phyloP scores from a whole-genome alignment of 2,113 vertebrate species.

The Casuarius casuarius region DNA sequence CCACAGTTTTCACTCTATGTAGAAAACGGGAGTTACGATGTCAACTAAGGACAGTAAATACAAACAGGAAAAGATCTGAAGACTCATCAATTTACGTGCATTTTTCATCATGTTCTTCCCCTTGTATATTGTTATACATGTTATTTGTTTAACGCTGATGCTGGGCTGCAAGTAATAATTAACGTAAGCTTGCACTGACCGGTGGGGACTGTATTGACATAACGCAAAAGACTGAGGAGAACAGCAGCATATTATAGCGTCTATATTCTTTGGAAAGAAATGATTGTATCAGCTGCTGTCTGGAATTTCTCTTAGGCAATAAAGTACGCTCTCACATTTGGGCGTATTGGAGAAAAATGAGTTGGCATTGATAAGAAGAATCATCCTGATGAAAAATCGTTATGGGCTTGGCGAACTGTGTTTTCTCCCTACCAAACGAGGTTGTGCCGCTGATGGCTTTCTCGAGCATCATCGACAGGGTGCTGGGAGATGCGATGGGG shows the following conservation, averaged over 20 bases:
- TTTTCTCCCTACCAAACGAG: background rate
- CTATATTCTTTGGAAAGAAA: background rate
- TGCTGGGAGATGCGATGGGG: background rate
- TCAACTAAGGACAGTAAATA: background rate
- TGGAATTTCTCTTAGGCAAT: background rate
- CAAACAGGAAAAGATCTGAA: background rate
- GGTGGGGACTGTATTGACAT: background rate
- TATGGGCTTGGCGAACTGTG: background rate
- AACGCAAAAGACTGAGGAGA: background rate
- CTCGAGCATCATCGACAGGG: rapidly evolving
- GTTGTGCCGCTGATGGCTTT: background rate
- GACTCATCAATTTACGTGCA: background rate
- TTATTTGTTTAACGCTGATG: background rate
- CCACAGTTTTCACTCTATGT: background rate
- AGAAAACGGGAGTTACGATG: rapidly evolving
- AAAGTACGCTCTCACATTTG: background rate
- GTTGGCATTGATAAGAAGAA: background rate
- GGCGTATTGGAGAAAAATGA: background rate
- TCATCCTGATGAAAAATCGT: background rate
- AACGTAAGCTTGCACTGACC: background rate
- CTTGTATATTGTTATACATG: background rate
- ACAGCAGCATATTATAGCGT: background rate
- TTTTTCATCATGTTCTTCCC: background rate
- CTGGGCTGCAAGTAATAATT: background rate
- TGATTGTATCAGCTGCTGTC: background rate